Evolutionary conservation across 2,888 invertebrate genomes (phyloP), one percentile per base, ranked within the genome.

Genomic region (Prosopocoilus inquinatus): DNA sequence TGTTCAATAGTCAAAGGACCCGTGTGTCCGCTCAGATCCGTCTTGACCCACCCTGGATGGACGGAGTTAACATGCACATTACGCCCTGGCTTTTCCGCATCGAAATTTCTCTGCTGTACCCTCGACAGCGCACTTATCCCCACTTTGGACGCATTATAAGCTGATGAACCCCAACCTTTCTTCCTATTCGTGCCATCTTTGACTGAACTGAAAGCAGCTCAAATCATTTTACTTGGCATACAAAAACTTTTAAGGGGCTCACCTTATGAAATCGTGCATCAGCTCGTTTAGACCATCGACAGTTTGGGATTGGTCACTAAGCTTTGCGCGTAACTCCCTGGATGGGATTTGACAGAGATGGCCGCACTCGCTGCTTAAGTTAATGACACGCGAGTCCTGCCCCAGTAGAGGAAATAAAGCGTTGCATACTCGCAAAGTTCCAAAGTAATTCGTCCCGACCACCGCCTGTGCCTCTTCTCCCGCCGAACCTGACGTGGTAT

Each of bases 31-130:
- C 84, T 79, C 89, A 91, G 87, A 66, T 91, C 90, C 0, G 91
- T 91, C 61, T 81, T 81, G 0, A 90, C 89, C 70, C 84, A 88
- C 0, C 90, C 91, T 0, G 90, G 90, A 71, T 87, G 86, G 1
- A 86, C 86, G 2, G 84, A 77, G 74, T 90, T 90, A n/a, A 88
- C 82, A 59, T 81, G 80, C 53, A 90, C 81, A 63, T 86, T 85
- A 74, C 82, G 80, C 0, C 78, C 65, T 8, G 74, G 67, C 2
- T 67, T 55, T 61, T 79, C 76, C 7, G 73, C 71, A 59, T 82
- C 75, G 7, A 89, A 77, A 39, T 79, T 67, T 50, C 81, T 76
- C 63, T 89, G 89, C 58, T 88, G 87, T 57, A 89, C 80, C 52
- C 80, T 77, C 1, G 86, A 81, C 53, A 90, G 69, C 0, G 88